Percentiles rank a stretch among this genome's conserved stretches.
These are phyloP conservation scores for Eilema caniola DNA, from an alignment of 2,888 invertebrate species.

Conservation along the genomic window DNA sequence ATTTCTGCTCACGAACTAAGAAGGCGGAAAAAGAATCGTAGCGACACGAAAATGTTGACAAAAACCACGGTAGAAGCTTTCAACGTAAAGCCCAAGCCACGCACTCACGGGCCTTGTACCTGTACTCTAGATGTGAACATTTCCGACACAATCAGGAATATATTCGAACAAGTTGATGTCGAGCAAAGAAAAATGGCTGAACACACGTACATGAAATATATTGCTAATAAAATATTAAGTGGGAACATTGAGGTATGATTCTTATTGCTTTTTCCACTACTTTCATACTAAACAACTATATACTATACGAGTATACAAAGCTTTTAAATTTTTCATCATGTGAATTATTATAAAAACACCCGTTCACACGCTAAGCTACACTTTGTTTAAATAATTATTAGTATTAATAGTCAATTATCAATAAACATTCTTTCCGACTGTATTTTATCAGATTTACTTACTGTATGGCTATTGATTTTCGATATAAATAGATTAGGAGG, in stretches of 20 bases:
- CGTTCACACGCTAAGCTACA: too few relatives aligned
- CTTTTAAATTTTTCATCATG: too few relatives aligned
- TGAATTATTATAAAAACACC: too few relatives aligned
- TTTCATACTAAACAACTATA: too few relatives aligned
- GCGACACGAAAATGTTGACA: slow-evolving; percentile 65
- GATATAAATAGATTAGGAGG: too few relatives aligned
- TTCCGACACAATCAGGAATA: slow-evolving; percentile 78
- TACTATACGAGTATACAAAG: too few relatives aligned
- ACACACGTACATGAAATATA: slow-evolving; percentile 74
- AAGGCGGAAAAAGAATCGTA: slow-evolving; percentile 56
- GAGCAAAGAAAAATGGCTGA: slow-evolving; percentile 78
- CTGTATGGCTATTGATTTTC: too few relatives aligned
- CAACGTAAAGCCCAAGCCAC: slow-evolving; percentile 70
- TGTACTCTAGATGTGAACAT: slow-evolving; percentile 76
- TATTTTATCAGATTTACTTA: too few relatives aligned
- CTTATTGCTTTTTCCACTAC: background rate
- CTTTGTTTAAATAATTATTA: too few relatives aligned
- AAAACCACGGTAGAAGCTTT: slow-evolving; percentile 77
- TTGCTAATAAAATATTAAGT: slow-evolving; percentile 75
- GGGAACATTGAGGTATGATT: slow-evolving; percentile 71
- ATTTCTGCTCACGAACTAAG: slow-evolving; percentile 58
- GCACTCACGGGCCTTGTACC: slow-evolving; percentile 73
- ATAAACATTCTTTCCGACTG: too few relatives aligned
- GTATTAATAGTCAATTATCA: too few relatives aligned
- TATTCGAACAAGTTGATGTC: slow-evolving; percentile 79